Conservation (phyloP, 2,113 vertebrate species). For the Oostethus manadensis region DNA sequence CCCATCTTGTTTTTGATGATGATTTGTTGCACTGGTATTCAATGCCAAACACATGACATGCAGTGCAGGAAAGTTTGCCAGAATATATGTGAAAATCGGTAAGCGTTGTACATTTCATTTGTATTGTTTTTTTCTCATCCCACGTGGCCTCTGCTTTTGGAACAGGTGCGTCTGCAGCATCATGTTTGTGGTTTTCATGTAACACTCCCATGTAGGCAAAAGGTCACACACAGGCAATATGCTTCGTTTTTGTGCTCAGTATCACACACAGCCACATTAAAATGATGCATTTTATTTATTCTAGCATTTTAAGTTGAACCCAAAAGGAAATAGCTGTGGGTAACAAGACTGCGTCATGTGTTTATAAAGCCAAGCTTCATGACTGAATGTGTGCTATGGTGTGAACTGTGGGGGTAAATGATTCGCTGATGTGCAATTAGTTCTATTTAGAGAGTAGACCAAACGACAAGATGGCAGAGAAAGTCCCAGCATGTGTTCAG, state of each 20-base stretch:
- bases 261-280: background rate
- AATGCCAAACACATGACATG: background rate
- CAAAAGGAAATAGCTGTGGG: background rate
- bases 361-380: conserved; percentile 2
- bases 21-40: conserved; percentile 5
- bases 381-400: conserved; percentile 1
- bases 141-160: conserved; percentile 8
- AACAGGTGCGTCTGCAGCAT: conserved; percentile 17
- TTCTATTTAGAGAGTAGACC: conserved; percentile 42
- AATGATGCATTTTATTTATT: background rate
- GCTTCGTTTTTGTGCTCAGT: conserved; percentile 11
- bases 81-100: background rate
- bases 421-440: conserved; percentile 22
- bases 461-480: conserved; percentile 39
- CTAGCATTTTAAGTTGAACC: background rate
- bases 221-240: conserved; percentile 17
- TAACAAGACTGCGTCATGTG: background rate
- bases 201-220: conserved; percentile 13
- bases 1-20: background rate
- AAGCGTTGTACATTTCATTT: background rate
- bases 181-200: conserved; percentile 17
- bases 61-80: background rate
- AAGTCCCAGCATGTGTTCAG: conserved; percentile 53
- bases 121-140: background rate
- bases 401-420: conserved; percentile 8